Base-by-base conservation (phyloP, 2,113 vertebrate genomes). In the Ploceus nigricollis region DNA sequence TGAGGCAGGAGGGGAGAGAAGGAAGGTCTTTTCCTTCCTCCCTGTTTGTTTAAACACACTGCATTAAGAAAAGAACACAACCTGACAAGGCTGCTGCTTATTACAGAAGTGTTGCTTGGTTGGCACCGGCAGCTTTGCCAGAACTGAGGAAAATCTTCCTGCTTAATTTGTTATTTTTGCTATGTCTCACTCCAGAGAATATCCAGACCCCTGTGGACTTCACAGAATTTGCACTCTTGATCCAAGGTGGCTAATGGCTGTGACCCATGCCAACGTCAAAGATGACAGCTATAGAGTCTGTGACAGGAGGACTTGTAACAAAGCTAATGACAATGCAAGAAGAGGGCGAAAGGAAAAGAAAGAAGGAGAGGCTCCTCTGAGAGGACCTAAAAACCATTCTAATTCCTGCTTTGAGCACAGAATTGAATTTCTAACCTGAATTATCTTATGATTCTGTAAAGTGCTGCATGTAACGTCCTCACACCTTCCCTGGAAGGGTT, bases 381-480 rank as follows among this genome's bases (percentile, higher is more conserved):
- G 14, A 72, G 7, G 24, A 39, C 15, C 16, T 60, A 35, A 48
- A n/a, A 27, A 4, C 14, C 31, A 10, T 81, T 89, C 12, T 33
- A 75, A 24, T 33, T 68, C 35, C 14, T 56, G 18, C 21, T 72
- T 79, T 60, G 45, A 75, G 14, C 35, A 24, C 11, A 7, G 20
- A 45, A 22, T 45, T 92, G n/a, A 56, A 77, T 33, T 73, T 61
- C 17, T 12, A 58, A 5, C 11, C 6, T 45, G 19, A 78, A 72
- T 76, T 72, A 54, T 40, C 14, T 64, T 48, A 73, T 15, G 22
- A 14, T 48, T 15, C 28, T 70, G 7, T 39, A 9, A 87, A 87
- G 15, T 37, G 25, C 10, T 70, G 14, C 7, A 33, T 0, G 1
- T 54, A 40, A 69, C 7, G 1, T 54, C 24, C 24, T 47, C 17